These are phyloP conservation scores for Euwallacea similis DNA, from an alignment of 1,140 invertebrate species.

Conservation along the genomic window DNA sequence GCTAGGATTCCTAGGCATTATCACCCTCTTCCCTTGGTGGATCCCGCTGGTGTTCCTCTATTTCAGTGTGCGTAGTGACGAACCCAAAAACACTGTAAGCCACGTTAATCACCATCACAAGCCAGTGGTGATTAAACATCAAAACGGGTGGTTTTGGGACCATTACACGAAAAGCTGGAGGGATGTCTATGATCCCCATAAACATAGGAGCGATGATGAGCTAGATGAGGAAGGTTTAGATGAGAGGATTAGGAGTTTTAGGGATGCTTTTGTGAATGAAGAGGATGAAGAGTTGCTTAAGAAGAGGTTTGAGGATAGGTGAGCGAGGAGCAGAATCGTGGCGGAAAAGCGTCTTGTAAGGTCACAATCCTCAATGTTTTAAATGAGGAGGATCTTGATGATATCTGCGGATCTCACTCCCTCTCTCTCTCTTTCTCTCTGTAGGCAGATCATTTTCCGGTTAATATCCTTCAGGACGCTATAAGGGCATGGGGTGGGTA, in stretches of 20 bases:
- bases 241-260: constrained; percentile 34
- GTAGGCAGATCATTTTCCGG: too few relatives aligned
- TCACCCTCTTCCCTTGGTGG: constrained; percentile 52
- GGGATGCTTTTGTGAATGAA: constrained; percentile 30
- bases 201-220: constrained; percentile 26
- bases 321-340: background rate
- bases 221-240: constrained; percentile 22
- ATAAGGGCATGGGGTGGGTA: too few relatives aligned
- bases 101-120: constrained; percentile 51
- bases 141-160: constrained; percentile 52
- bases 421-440: too few relatives aligned
- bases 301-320: constrained; percentile 2
- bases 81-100: constrained; percentile 41
- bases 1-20: constrained; percentile 43
- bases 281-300: background rate
- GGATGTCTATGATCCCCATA: constrained; percentile 42
- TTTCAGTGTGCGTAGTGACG: constrained; percentile 40
- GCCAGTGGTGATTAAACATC: constrained; percentile 48
- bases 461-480: too few relatives aligned
- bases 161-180: constrained; percentile 50
- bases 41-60: constrained; percentile 47
- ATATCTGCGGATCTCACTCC: too few relatives aligned
- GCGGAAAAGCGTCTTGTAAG: too few relatives aligned
- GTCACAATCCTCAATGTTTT: too few relatives aligned
- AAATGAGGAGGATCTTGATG: too few relatives aligned